Conservation (phyloP, 1,140 invertebrate species). For the Charaxes varanes region DNA sequence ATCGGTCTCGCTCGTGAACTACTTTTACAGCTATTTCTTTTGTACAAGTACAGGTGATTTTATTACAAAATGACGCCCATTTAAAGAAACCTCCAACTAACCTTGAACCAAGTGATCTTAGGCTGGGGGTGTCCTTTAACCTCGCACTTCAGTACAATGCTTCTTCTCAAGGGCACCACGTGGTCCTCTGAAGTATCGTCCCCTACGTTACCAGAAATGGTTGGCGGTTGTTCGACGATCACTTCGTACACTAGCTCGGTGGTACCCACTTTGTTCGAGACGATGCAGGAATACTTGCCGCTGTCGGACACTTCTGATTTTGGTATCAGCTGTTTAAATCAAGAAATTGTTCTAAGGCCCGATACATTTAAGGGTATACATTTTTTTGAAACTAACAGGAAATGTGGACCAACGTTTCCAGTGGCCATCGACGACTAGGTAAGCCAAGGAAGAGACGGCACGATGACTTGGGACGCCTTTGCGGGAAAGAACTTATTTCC, state of each 20-base stretch:
- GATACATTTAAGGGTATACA: no score
- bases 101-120: slow-evolving; percentile 65
- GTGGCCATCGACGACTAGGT: no score
- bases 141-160: slow-evolving; percentile 59
- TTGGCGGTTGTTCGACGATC: slow-evolving; percentile 40
- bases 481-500: no score
- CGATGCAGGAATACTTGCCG: slow-evolving; percentile 62
- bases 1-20: no score
- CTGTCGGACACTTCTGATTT: slow-evolving; percentile 49
- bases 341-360: no score
- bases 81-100: slow-evolving; percentile 13
- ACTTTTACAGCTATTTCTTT: no score
- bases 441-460: no score
- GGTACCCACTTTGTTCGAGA: slow-evolving; percentile 60
- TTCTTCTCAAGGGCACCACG: slow-evolving; percentile 43
- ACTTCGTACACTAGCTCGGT: slow-evolving; percentile 52
- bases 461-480: no score
- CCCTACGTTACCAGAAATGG: slow-evolving; percentile 37
- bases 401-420: no score
- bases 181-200: slow-evolving; percentile 33
- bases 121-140: slow-evolving; percentile 55
- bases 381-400: no score
- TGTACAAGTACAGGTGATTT: no score
- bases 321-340: slow-evolving; percentile 20
- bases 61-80: neutral